phyloP scores from a whole-genome alignment of 37 sponge, comb jelly and placozoan genomes.

The Spongilla lacustris region DNA sequence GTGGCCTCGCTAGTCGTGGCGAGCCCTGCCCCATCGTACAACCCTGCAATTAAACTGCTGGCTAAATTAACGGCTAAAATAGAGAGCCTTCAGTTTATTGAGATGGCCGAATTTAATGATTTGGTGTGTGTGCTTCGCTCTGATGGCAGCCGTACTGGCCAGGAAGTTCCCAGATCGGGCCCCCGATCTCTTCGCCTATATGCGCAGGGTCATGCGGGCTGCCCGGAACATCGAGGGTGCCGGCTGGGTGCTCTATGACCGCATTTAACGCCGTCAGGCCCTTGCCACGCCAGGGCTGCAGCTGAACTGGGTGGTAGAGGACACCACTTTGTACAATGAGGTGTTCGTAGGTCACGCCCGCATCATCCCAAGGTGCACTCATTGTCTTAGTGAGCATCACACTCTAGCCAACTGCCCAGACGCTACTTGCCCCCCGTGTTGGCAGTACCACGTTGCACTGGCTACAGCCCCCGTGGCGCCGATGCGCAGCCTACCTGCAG shows the following conservation, averaged over 20 bases:
- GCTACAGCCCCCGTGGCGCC: no score
- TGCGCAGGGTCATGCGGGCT: neutral
- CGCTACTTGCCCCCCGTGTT: no score
- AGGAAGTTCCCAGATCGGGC: neutral
- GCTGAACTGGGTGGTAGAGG: neutral
- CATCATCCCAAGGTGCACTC: neutral
- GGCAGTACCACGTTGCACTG: no score
- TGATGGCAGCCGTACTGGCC: neutral
- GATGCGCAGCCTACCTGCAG: no score
- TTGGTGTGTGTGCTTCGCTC: neutral
- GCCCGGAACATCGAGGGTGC: neutral
- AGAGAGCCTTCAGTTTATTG: no score
- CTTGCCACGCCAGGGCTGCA: neutral
- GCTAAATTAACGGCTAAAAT: no score
- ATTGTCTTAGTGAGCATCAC: slow-evolving; percentile 6
- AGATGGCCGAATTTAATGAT: no score
- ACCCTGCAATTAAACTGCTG: no score
- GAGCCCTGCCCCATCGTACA: no score
- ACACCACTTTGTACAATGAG: slow-evolving; percentile 9
- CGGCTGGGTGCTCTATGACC: slow-evolving; percentile 13
- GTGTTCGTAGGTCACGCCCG: slow-evolving; percentile 15
- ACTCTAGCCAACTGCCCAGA: neutral
- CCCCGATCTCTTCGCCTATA: neutral
- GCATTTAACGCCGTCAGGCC: slow-evolving; percentile 5
- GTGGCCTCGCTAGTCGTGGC: no score